A percentile compares a stretch with the other conserved stretches of the same genome.
Evolutionary conservation across 2,888 invertebrate species (phyloP).

Genomic region (Hipparchia semele): DNA sequence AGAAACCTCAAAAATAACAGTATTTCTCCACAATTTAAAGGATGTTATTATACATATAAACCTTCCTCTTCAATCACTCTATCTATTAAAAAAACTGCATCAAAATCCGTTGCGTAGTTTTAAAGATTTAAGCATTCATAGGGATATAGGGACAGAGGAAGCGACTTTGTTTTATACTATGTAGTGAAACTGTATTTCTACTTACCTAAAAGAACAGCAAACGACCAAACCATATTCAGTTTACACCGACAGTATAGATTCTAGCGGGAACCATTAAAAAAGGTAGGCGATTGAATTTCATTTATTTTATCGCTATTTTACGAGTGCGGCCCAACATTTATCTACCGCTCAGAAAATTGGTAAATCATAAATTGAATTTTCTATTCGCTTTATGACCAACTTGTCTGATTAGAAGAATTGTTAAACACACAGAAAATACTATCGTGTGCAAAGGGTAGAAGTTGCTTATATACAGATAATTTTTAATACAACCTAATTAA

Average conservation of each 20-base stretch:
- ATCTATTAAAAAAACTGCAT: no score
- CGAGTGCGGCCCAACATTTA: conserved; percentile 53
- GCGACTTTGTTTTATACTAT: no score
- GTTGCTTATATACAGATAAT: no score
- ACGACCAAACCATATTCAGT: conserved; percentile 23
- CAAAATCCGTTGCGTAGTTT: no score
- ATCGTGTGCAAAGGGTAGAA: neutral
- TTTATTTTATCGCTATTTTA: conserved; percentile 58
- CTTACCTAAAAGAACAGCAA: conserved; percentile 27
- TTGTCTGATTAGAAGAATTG: neutral
- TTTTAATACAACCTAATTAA: no score
- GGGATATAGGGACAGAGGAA: no score
- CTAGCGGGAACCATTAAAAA: conserved; percentile 45
- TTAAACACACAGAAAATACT: neutral
- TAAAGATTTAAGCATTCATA: no score
- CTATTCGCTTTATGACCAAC: conserved; percentile 28
- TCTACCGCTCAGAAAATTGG: conserved; percentile 59
- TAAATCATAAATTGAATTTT: conserved; percentile 62
- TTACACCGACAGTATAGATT: conserved; percentile 11
- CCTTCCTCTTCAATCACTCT: no score
- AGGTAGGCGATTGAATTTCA: conserved; percentile 48
- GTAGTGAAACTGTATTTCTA: conserved; percentile 1
- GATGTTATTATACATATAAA: no score
- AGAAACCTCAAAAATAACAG: no score
- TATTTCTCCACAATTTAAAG: no score